Conservation (phyloP, 2,113 vertebrate species). For the Triplophysa rosa region DNA sequence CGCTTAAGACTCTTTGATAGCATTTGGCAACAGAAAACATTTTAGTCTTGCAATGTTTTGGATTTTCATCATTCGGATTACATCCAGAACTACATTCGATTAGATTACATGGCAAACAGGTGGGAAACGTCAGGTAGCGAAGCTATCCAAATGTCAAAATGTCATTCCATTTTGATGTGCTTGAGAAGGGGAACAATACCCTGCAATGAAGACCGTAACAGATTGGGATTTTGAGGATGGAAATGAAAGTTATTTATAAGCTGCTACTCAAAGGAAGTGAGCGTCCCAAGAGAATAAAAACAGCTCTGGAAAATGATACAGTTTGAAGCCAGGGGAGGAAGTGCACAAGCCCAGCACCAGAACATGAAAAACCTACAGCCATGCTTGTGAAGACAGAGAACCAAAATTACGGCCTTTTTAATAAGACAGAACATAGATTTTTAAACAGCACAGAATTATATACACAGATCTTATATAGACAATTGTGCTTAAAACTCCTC, state of each 20-base stretch:
- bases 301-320: constrained; percentile 77
- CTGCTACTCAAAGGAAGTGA: constrained; percentile 74
- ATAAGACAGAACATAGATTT: constrained; percentile 21
- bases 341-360: constrained; percentile 65
- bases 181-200: constrained; percentile 57
- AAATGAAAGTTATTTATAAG: constrained; percentile 78
- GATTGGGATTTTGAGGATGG: constrained; percentile 64
- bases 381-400: constrained; percentile 24
- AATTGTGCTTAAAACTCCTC: background rate
- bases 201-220: constrained; percentile 65
- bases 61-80: background rate
- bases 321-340: constrained; percentile 74
- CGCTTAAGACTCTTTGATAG: constrained; percentile 8
- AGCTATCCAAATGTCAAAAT: constrained; percentile 33
- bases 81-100: background rate
- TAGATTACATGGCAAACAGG: background rate
- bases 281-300: constrained; percentile 71
- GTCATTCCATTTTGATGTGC: constrained; percentile 61
- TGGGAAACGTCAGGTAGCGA: constrained; percentile 2
- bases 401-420: constrained; percentile 24
- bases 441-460: background rate
- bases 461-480: background rate
- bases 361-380: constrained; percentile 69
- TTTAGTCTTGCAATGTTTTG: background rate
- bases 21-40: background rate